Conservation (phyloP, 2,797 vertebrate species). For the Adrianichthys oophorus region DNA sequence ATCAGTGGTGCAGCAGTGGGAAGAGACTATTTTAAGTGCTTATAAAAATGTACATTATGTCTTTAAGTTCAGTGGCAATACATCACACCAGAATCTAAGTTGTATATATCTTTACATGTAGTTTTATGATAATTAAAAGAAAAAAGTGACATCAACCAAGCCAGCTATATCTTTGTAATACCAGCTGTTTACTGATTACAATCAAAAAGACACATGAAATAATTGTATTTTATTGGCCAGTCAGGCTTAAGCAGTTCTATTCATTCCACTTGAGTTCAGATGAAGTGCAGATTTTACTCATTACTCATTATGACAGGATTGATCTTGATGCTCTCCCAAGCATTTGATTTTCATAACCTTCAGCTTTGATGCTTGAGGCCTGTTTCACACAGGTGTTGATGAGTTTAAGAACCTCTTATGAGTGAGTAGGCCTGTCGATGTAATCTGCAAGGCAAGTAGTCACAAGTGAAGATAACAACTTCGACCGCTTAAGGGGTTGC, state of each 20-base stretch:
- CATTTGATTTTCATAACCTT: slow-evolving; percentile 13
- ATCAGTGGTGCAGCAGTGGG: slow-evolving; percentile 62
- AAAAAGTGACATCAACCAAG: slow-evolving; percentile 38
- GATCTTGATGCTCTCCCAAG: slow-evolving; percentile 15
- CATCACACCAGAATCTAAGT: slow-evolving; percentile 31
- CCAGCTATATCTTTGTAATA: slow-evolving; percentile 17
- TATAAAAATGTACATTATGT: slow-evolving; percentile 34
- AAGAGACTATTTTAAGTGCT: slow-evolving; percentile 47
- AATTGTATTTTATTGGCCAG: slow-evolving; percentile 13
- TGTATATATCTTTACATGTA: slow-evolving; percentile 42
- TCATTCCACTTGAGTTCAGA: slow-evolving; percentile 19
- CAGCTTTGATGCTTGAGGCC: slow-evolving; percentile 26
- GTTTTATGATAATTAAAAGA: slow-evolving; percentile 41
- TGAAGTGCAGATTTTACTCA: slow-evolving; percentile 20
- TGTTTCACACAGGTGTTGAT: slow-evolving; percentile 33
- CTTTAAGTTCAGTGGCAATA: slow-evolving; percentile 37
- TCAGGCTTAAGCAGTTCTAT: neutral
- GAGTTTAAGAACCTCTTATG: neutral
- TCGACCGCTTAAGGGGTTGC: slow-evolving; percentile 32
- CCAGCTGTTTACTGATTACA: slow-evolving; percentile 30
- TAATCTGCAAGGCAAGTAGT: slow-evolving; percentile 26
- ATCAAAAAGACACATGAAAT: slow-evolving; percentile 15
- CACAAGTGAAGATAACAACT: slow-evolving; percentile 17
- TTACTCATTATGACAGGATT: slow-evolving; percentile 12
- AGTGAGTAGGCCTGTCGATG: slow-evolving; percentile 12